A percentile compares a stretch with the other conserved stretches of the same genome.
Evolutionary conservation across 2,797 vertebrate genomes (phyloP).

Genomic region (Hoplostethus mediterraneus): DNA sequence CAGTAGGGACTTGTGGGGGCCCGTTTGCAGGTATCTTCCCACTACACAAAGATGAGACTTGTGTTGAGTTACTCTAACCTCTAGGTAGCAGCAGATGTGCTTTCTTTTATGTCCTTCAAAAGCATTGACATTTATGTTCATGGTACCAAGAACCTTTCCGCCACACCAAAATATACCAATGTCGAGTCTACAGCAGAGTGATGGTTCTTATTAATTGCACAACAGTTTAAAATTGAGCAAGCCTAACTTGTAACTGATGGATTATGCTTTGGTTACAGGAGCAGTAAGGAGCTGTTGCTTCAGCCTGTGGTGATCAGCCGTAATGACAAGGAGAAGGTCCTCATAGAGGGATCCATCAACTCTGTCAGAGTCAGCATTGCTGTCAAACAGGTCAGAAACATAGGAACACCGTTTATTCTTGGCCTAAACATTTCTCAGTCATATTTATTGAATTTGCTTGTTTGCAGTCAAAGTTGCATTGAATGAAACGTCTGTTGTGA

Average conservation of each 20-base stretch:
- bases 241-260: not conserved
- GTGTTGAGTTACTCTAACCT: too few relatives aligned
- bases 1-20: conserved; percentile 27
- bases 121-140: not conserved
- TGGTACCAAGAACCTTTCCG: too few relatives aligned
- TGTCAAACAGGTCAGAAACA: conserved; percentile 92
- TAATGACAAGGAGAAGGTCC: conserved; percentile 97
- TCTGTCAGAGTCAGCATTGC: conserved; percentile 98
- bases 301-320: conserved; percentile 97
- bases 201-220: too few relatives aligned
- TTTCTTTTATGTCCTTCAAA: not conserved
- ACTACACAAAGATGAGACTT: too few relatives aligned
- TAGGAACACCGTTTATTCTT: not conserved
- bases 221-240: not conserved
- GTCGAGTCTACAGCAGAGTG: not conserved
- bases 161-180: not conserved
- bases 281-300: conserved; percentile 96
- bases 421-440: too few relatives aligned
- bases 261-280: conserved; percentile 81
- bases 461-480: not conserved
- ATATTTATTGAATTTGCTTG: not conserved
- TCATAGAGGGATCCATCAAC: conserved; percentile 98
- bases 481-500: not conserved
- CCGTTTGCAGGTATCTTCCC: conserved; percentile 19
- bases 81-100: too few relatives aligned